Evolutionary conservation across 2,113 vertebrate species (phyloP), one percentile per base, ranked within the genome.

Genomic region (Oryzias javanicus): DNA sequence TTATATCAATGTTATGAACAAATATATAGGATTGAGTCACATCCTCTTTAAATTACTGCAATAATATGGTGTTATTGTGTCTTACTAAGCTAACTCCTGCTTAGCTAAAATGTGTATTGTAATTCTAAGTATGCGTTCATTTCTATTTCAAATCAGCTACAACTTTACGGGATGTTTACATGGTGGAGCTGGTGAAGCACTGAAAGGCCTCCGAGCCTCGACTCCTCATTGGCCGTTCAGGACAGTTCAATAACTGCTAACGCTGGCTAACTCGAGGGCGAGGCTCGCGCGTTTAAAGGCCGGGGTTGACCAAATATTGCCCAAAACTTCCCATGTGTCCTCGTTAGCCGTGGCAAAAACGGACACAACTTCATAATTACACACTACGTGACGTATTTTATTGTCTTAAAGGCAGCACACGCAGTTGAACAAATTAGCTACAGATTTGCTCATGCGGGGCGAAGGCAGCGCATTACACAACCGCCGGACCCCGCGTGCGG

Each of bases 251-350:
- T 29, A 55, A 45, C 66, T 62, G 86, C 84, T 82, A 83, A 84
- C 72, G 59, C 75, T 82, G 78, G 82, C 86, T 60, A 73, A 87
- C 83, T 87, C 87, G 78, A 88, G 76, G 71, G 74, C 87, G 86
- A 86, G 89, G 89, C 86, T 88, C 49, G 47, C 52, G 18, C 49
- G 56, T 74, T 64, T 72, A 51, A 67, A 86, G 86, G 87, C 87
- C 83, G 82, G 60, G 14, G 51, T 12, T 17, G 14, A 35, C 2
- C 51, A 60, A 66, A 64, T 14, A 69, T 3, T 14, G 1, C 17
- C 2, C 29, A 65, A 35, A 60, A 22, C 59, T 14, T 17, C 45
- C 4, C 0, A 45, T 12, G 46, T 14, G 51, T 17, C 18, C 4
- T 3, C 16, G 12, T 20, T 5, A 16, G 2, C 14, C 18, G 6